phyloP scores from a whole-genome alignment of 2,113 vertebrate genomes.

The Corydoras sp. region DNA sequence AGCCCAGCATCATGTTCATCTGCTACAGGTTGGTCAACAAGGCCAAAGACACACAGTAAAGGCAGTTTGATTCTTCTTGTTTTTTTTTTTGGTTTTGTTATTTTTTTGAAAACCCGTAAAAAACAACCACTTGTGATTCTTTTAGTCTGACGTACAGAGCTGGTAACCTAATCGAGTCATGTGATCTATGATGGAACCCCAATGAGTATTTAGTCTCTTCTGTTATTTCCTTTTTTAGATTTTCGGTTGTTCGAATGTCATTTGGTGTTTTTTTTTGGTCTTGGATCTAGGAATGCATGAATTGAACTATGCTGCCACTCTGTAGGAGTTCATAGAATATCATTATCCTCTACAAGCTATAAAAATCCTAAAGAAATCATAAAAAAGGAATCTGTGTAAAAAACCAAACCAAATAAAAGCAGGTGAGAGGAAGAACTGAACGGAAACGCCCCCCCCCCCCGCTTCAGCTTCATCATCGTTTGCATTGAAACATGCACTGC shows the following conservation, averaged over 20 bases:
- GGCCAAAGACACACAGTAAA: slow-evolving; percentile 43
- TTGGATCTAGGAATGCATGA: slow-evolving; percentile 47
- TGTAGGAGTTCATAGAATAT: slow-evolving; percentile 39
- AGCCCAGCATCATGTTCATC: slow-evolving; percentile 43
- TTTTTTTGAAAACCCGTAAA: slow-evolving; percentile 37
- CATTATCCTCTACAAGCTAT: slow-evolving; percentile 45
- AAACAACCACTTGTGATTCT: slow-evolving; percentile 35
- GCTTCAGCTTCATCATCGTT: slow-evolving; percentile 40
- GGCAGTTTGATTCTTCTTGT: slow-evolving; percentile 31
- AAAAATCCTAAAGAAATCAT: slow-evolving; percentile 50
- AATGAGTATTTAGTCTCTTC: slow-evolving; percentile 35
- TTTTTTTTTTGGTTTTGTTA: not conserved
- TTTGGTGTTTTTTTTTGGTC: slow-evolving; percentile 15
- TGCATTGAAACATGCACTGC: slow-evolving; percentile 51
- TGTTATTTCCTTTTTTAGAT: slow-evolving; percentile 13
- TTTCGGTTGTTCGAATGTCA: not conserved
- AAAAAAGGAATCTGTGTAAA: slow-evolving; percentile 48
- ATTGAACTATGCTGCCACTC: slow-evolving; percentile 47
- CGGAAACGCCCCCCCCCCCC: slow-evolving; percentile 35
- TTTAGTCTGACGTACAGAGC: slow-evolving; percentile 34
- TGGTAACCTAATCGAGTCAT: slow-evolving; percentile 42
- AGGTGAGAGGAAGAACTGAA: slow-evolving; percentile 41
- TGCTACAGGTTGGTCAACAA: slow-evolving; percentile 48
- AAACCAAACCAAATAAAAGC: slow-evolving; percentile 35
- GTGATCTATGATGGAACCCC: slow-evolving; percentile 29